Base-by-base conservation (phyloP, 1,140 invertebrate genomes). In the Drosophila trapezifrons region DNA sequence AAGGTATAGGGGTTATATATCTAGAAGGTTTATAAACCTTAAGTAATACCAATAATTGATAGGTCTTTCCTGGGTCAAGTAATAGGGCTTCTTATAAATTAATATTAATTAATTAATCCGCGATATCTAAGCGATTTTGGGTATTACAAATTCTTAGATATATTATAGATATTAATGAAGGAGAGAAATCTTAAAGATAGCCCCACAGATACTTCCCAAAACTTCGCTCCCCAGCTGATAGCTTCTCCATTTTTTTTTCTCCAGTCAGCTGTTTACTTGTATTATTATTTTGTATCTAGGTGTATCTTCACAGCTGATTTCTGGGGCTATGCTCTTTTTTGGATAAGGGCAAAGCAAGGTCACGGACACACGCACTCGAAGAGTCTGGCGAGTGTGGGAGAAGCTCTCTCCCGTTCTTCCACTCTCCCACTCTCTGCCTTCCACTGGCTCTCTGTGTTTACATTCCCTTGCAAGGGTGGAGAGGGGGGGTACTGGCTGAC, bases 341-440 rank as follows among this genome's bases (percentile, higher is more conserved):
- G 46, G 51, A 58, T 56, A 35, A 76, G 73, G 73, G 73, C 73
- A 76, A 22, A 59, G 27, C 73, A 76, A 76, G 73, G 73, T 76
- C 73, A 67, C 46, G 60, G 60, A 18, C 72, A 57, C 35, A 57
- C 45, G 46, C 70, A 70, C 65, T 58, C 27, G 8, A 46, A 22
- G 20, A 56, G 59, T 29, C 59, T 38, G 18, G 8, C 37, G 7
- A 12, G 13, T 52, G 51, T 52, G 51, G 49, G 40, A n/a, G 27
- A 25, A 12, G 13, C 29, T 35, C 60, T 56, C 51, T 62, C 18
- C 12, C 52, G 12, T 15, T 27, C 9, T 17, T 15, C 17, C 13
- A 3, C 42, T 46, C 29, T 32, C 18, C 22, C 9, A n/a, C 37
- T 52, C 13, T n/a, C 47, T 15, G 10, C 9, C 12, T 13, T n/a